Percentiles rank a stretch among this genome's conserved stretches.
These are phyloP conservation scores for Neosilurus hyrtlii DNA, from an alignment of 2,797 vertebrate species.

Conservation along the genomic window DNA sequence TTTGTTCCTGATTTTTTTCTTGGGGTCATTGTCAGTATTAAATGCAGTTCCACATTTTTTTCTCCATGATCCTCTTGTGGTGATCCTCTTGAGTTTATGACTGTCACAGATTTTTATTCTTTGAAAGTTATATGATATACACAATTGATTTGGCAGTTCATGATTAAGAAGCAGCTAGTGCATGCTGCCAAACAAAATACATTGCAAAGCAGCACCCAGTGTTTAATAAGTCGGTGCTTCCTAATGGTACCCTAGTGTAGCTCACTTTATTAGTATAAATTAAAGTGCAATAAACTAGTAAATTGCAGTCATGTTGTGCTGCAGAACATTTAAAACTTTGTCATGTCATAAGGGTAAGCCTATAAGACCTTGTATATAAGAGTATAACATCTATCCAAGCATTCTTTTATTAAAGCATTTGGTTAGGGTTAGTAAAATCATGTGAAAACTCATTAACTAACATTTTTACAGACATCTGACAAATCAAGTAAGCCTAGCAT, in stretches of 20 bases:
- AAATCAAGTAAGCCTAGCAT: not conserved
- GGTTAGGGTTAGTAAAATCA: not conserved
- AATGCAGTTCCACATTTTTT: not conserved
- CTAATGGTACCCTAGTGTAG: constrained; percentile 20
- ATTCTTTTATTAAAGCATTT: not conserved
- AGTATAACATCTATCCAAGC: constrained; percentile 30
- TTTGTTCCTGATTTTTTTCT: not conserved
- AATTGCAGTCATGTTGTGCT: constrained; percentile 17
- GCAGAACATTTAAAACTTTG: constrained; percentile 30
- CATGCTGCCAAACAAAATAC: constrained; percentile 21
- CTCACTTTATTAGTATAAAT: constrained; percentile 13
- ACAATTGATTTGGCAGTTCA: not conserved
- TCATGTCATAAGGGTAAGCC: constrained; percentile 3
- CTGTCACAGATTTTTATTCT: not conserved
- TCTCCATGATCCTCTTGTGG: not conserved
- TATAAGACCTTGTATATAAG: constrained; percentile 30
- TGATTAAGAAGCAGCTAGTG: constrained; percentile 7
- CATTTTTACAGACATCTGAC: not conserved
- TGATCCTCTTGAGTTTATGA: not conserved
- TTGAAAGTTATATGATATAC: constrained; percentile 1
- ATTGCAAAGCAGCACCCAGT: constrained; percentile 3
- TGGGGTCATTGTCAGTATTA: not conserved
- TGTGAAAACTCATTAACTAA: not conserved
- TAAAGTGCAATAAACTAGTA: constrained; percentile 31
- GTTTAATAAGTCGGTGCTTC: constrained; percentile 28